Evolutionary conservation across 2,797 vertebrate genomes (phyloP).

Genomic region (Chromobotia macracanthus): DNA sequence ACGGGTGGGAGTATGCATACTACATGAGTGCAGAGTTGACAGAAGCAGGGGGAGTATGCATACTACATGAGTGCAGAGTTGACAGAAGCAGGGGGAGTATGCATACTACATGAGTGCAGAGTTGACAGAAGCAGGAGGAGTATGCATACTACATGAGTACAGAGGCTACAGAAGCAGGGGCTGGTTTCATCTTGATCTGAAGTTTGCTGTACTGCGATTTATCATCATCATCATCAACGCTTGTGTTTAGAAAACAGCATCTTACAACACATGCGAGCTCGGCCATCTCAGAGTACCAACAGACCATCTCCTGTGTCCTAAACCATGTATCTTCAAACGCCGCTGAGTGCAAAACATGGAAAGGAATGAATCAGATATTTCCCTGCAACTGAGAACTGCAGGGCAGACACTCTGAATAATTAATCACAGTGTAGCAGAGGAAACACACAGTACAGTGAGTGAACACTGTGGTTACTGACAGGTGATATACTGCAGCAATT

Average conservation of each 20-base stretch:
- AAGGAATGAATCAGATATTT: background rate
- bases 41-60: background rate
- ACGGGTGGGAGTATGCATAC: background rate
- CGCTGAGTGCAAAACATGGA: background rate
- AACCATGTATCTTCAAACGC: background rate
- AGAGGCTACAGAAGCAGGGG: slow-evolving; percentile 11
- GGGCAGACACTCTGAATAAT: slow-evolving; percentile 41
- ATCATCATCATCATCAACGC: background rate
- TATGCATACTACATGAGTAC: background rate
- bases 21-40: background rate
- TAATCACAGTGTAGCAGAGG: slow-evolving; percentile 22
- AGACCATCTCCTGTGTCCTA: slow-evolving; percentile 1
- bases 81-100: slow-evolving; percentile 12
- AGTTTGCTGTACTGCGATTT: background rate
- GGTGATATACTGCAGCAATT: background rate
- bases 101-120: background rate
- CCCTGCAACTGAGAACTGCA: slow-evolving; percentile 19
- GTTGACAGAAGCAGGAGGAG: slow-evolving; percentile 6
- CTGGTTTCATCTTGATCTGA: background rate
- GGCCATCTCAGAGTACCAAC: background rate
- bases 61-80: background rate
- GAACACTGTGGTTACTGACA: background rate
- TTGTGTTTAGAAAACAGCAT: background rate
- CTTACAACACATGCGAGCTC: background rate
- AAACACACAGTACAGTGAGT: slow-evolving; percentile 9